These are phyloP conservation scores for Ctenomys sociabilis DNA, from an alignment of 2,113 vertebrate genomes.

Conservation along the genomic window DNA sequence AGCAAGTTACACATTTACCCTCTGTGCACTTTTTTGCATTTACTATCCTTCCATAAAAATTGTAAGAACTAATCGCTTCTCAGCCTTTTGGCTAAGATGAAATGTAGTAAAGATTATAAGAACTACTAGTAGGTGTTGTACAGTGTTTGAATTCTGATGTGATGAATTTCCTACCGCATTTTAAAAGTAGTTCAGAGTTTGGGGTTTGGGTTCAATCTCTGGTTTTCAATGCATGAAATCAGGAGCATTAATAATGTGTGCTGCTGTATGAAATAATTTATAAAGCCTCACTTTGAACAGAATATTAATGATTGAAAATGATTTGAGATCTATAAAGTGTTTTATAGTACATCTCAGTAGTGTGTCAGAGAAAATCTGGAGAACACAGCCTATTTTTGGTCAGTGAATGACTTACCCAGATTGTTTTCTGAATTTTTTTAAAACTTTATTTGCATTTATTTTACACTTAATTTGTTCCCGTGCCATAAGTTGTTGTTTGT, in stretches of 20 bases:
- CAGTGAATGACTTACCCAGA: background rate
- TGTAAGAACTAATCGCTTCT: background rate
- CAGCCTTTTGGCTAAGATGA: background rate
- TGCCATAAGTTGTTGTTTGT: too few species aligned
- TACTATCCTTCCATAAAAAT: conserved; percentile 15
- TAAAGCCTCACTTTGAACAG: conserved; percentile 31
- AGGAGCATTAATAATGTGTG: background rate
- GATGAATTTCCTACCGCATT: conserved; percentile 46
- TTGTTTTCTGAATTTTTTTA: conserved; percentile 32
- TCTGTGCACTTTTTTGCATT: background rate
- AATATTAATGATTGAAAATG: conserved; percentile 34
- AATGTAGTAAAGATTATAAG: background rate
- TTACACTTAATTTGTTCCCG: too few species aligned
- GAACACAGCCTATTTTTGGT: background rate
- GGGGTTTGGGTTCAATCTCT: conserved; percentile 27
- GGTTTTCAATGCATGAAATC: conserved; percentile 27
- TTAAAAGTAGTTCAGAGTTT: conserved; percentile 44
- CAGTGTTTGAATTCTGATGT: conserved; percentile 52
- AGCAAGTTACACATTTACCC: background rate
- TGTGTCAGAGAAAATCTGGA: background rate
- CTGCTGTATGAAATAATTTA: background rate
- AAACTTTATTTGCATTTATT: too few species aligned
- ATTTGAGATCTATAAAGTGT: background rate
- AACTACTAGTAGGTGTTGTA: background rate
- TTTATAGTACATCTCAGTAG: conserved; percentile 41